Evolutionary conservation across 2,113 vertebrate species (phyloP), one percentile per base, ranked within the genome.

Genomic region (Glaucidium brasilianum): DNA sequence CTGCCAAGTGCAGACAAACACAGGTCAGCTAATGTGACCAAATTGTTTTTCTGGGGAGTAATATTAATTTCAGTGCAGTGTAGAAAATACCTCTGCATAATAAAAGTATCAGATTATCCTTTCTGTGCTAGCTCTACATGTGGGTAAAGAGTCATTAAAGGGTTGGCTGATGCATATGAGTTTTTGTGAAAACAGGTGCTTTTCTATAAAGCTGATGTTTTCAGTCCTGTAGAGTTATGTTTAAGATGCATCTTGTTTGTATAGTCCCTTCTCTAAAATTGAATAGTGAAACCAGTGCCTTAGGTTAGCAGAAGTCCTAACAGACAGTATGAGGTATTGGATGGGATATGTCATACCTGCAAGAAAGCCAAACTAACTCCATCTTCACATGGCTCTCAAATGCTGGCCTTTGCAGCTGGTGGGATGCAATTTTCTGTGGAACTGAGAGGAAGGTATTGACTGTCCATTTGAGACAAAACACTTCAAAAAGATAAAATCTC

Each of bases 401-500:
- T 63, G 20, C 37, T 58, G 27, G 5, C 50, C 27, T 77, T 83
- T 25, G 11, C 20, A 50, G 23, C 17, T 0, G 0, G 21, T 39
- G 52, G 49, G 35, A n/a, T 80, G 58, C 26, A 12, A 6, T 37
- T 7, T 69, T 80, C 21, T 53, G 6, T 69, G 86, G 32, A n/a
- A 32, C 47, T 74, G 45, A 22, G 35, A 73, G 58, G 67, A 88
- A n/a, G 45, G 21, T 12, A 52, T 16, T 3, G 3, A 9, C 30
- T 83, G n/a, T 60, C 66, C 5, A 0, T 20, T 32, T 10, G 20
- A 55, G 17, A 35, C 25, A 64, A 73, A 86, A 67, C 71, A 20
- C 37, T 71, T 92, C 41, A 77, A 27, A 85, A 88, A 80, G 41
- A 10, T 60, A 23, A 71, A 77, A 81, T 17, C 12, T 92, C 15